Base-by-base conservation (phyloP, 2,888 invertebrate species). In the Dinocampus coccinellae region DNA sequence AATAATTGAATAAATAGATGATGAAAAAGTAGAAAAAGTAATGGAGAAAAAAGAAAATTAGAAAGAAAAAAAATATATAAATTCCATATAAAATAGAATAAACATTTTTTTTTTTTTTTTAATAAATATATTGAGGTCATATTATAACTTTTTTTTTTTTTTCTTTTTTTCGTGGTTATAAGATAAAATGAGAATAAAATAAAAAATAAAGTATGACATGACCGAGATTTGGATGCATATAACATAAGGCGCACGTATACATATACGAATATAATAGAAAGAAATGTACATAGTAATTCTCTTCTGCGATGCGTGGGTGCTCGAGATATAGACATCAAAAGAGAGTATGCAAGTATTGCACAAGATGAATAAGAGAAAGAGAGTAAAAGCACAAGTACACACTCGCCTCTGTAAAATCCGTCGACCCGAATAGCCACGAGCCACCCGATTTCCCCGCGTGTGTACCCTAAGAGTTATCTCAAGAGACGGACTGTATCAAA, bases 361-460 rank as follows among this genome's bases (percentile, higher is more conserved):
- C 7, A 29, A 7, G 7, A 29, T 3, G 3, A 29, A 29, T n/a
- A n/a, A n/a, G n/a, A n/a, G n/a, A n/a, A n/a, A n/a, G 39, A 9
- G 39, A 39, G 39, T 39, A 29, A 26, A 42, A 13, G 34, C 68
- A 39, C 62, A 73, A n/a, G n/a, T n/a, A n/a, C n/a, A n/a, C n/a
- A 68, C 13, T 60, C 60, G 68, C 24, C 58, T n/a, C 33, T 34
- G 58, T 70, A 74, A 63, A 72, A 73, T 68, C 60, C 39, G 64
- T 74, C 70, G 70, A 60, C 58, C 62, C 64, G 73, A 71, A 71
- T 73, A 69, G 76, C 69, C 77, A 77, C 75, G 75, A 77, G 75
- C 75, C 72, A 72, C 47, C 7, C 47, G 16, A 16, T 16, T 16
- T 16, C 9, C n/a, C 4, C 6, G 68, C 42, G 16, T 24, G 16